Evolutionary conservation across 2,888 invertebrate genomes (phyloP).

Genomic region (Timema podura): DNA sequence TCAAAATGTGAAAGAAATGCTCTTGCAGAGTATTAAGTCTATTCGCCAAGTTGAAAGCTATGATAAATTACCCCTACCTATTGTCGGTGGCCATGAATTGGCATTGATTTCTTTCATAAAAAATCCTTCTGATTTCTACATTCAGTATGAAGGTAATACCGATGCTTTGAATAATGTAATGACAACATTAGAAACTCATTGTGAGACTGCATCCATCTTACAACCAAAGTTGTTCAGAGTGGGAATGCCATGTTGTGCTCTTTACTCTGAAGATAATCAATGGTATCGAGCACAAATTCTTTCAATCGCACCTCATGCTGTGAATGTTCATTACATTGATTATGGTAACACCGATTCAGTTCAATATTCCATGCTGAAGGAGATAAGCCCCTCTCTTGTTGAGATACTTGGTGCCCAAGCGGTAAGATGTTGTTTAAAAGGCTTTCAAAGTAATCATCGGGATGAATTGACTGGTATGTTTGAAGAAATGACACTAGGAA

Average conservation of each 20-base stretch:
- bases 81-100: constrained; percentile 16
- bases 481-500: constrained; percentile 65
- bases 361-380: constrained; percentile 53
- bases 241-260: constrained; percentile 71
- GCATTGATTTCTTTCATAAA: constrained; percentile 62
- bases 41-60: constrained; percentile 11
- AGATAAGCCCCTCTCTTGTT: constrained; percentile 61
- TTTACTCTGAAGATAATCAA: constrained; percentile 71
- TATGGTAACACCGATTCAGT: constrained; percentile 92
- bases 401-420: constrained; percentile 65
- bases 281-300: constrained; percentile 89
- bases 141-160: constrained; percentile 62
- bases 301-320: constrained; percentile 52
- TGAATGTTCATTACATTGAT: constrained; percentile 82
- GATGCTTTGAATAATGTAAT: constrained; percentile 61
- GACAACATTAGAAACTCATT: constrained; percentile 60
- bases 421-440: constrained; percentile 70
- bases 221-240: constrained; percentile 40
- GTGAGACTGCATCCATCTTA: constrained; percentile 47
- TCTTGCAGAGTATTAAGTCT: constrained; percentile 34
- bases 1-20: constrained; percentile 23
- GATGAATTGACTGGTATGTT: constrained; percentile 57
- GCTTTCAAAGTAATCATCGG: constrained; percentile 47
- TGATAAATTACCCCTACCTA: background rate
- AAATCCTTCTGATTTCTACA: constrained; percentile 67